phyloP scores from a whole-genome alignment of 2,797 vertebrate species.

The Muscicapa striata region DNA sequence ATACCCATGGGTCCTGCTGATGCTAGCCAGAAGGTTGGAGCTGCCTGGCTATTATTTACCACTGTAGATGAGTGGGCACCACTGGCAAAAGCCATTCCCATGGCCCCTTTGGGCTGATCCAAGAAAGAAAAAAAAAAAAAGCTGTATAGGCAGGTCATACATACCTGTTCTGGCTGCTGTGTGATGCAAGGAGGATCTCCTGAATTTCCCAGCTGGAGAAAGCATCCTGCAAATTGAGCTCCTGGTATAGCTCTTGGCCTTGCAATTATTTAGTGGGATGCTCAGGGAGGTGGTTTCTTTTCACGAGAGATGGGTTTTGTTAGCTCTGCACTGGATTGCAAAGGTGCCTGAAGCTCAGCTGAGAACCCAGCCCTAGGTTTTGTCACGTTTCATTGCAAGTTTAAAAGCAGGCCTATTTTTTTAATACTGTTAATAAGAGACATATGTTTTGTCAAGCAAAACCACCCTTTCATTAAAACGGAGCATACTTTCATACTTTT shows the following conservation, averaged over 20 bases:
- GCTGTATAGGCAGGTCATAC: background rate
- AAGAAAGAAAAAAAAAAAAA: accelerated
- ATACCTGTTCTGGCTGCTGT: background rate
- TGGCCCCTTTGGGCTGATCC: background rate
- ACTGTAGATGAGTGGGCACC: background rate
- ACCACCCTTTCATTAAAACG: slow-evolving; percentile 21
- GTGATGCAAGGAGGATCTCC: background rate
- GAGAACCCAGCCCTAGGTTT: slow-evolving; percentile 17
- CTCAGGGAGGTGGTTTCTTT: accelerated
- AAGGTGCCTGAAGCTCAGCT: background rate
- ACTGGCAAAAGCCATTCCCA: background rate
- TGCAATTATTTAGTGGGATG: background rate
- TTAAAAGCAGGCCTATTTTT: slow-evolving; percentile 54
- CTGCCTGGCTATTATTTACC: background rate
- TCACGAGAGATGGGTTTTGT: background rate
- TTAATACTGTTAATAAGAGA: slow-evolving; percentile 64
- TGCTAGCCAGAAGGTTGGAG: background rate
- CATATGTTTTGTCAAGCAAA: slow-evolving; percentile 60
- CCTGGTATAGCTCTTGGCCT: background rate
- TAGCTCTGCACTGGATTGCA: background rate
- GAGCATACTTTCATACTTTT: slow-evolving; percentile 16
- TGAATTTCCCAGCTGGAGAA: background rate
- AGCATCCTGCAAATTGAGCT: background rate
- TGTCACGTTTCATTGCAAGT: slow-evolving; percentile 49
- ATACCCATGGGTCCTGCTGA: accelerated